phyloP scores from a whole-genome alignment of 2,113 vertebrate species.

The Epinephelus lanceolatus region DNA sequence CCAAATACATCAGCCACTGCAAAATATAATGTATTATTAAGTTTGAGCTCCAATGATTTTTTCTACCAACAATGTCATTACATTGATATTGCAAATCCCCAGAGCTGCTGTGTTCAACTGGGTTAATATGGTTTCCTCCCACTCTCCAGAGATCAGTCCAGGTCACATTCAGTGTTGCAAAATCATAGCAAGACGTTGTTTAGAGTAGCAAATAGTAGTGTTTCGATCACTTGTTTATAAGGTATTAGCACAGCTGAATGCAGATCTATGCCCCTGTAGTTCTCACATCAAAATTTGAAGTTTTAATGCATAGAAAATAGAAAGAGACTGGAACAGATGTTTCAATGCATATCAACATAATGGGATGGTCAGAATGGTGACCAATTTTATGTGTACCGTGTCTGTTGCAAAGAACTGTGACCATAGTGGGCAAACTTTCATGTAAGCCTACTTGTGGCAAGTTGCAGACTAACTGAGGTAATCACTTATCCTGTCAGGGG shows the following conservation, averaged over 20 bases:
- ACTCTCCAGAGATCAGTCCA: slow-evolving; percentile 29
- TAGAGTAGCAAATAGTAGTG: background rate
- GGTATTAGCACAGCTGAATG: background rate
- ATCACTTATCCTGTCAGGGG: too few relatives aligned
- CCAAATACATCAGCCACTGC: background rate
- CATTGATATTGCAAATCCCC: background rate
- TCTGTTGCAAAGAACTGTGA: too few relatives aligned
- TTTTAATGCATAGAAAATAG: background rate
- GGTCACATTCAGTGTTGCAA: slow-evolving; percentile 24
- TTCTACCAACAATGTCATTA: slow-evolving; percentile 1
- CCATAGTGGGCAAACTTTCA: too few relatives aligned
- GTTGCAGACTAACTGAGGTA: too few relatives aligned
- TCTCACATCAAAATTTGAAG: background rate
- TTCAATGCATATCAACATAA: too few relatives aligned
- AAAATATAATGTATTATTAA: background rate
- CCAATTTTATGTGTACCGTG: too few relatives aligned
- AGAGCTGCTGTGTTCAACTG: slow-evolving; percentile 27
- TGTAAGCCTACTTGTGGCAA: too few relatives aligned
- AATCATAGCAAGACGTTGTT: slow-evolving; percentile 29
- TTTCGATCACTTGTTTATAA: background rate
- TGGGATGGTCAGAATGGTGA: too few relatives aligned
- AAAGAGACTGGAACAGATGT: too few relatives aligned
- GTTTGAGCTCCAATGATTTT: background rate
- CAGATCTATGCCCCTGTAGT: background rate
- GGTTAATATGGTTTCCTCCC: slow-evolving; percentile 28